phyloP scores from a whole-genome alignment of 1,140 invertebrate species.

The Melipona quadrifasciata region DNA sequence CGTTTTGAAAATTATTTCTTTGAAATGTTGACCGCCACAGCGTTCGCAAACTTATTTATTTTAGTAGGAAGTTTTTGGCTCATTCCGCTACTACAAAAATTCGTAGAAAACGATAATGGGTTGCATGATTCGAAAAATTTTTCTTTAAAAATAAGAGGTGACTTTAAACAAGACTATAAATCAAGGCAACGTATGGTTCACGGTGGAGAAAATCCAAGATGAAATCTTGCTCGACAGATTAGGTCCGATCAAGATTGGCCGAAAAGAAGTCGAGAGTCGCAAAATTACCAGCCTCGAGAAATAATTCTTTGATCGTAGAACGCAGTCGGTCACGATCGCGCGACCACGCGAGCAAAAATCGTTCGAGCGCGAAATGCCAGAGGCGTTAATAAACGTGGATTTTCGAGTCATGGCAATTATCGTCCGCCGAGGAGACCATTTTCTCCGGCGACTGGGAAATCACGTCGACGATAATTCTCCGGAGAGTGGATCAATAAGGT shows the following conservation, averaged over 20 bases:
- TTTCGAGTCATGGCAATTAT: constrained; percentile 26
- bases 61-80: too few relatives aligned
- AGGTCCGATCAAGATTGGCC: background rate
- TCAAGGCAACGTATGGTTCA: background rate
- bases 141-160: background rate
- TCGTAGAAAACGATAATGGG: too few relatives aligned
- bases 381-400: too few relatives aligned
- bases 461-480: constrained; percentile 46
- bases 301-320: background rate
- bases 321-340: background rate
- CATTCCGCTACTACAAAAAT: too few relatives aligned
- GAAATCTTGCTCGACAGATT: background rate
- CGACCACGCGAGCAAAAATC: too few relatives aligned
- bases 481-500: constrained; percentile 43
- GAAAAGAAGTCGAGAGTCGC: background rate
- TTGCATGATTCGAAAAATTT: too few relatives aligned
- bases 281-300: background rate
- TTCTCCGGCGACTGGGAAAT: background rate
- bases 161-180: too few relatives aligned
- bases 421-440: constrained; percentile 31
- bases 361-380: background rate
- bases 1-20: too few relatives aligned
- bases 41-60: too few relatives aligned
- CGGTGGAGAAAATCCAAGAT: background rate
- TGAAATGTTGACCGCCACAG: too few relatives aligned